A percentile compares a stretch with the other conserved stretches of the same genome.
Conservation (phyloP, 2,113 vertebrate species). For the Psilopsiagon aymara region DNA sequence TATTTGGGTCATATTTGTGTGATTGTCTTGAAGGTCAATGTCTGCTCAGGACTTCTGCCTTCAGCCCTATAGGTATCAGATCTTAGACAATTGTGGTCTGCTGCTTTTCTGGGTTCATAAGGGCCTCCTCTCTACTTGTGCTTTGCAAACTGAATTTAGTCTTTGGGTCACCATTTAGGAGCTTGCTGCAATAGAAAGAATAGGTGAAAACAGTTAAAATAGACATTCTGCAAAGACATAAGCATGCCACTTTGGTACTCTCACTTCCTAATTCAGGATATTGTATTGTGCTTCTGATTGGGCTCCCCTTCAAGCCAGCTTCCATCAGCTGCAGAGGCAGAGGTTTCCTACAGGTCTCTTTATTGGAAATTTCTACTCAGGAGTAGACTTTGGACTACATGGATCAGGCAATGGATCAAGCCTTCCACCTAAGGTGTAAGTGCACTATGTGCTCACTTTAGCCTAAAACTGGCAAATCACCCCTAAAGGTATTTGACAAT, state of each 20-base stretch:
- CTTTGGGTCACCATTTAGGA: not conserved
- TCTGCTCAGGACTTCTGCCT: not conserved
- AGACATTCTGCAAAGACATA: not conserved
- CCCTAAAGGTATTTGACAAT: not conserved
- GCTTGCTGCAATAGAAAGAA: not conserved
- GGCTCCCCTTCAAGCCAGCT: not conserved
- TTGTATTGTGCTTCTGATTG: not conserved
- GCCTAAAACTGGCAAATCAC: not conserved
- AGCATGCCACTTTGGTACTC: not conserved
- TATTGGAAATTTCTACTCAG: not conserved
- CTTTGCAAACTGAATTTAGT: not conserved
- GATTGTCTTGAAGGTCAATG: not conserved
- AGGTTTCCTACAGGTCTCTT: not conserved
- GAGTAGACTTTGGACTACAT: not conserved
- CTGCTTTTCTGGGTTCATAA: not conserved
- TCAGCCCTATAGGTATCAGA: not conserved
- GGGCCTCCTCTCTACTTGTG: not conserved
- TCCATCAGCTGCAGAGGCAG: not conserved
- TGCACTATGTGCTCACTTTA: not conserved
- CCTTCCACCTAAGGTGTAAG: not conserved
- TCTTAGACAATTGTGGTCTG: accelerated
- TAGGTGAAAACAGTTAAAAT: not conserved
- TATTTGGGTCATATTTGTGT: not conserved
- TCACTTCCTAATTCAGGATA: not conserved
- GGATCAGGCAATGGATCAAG: not conserved